Base-by-base conservation (phyloP, 2,888 invertebrate genomes). In the Napeogenes inachia region DNA sequence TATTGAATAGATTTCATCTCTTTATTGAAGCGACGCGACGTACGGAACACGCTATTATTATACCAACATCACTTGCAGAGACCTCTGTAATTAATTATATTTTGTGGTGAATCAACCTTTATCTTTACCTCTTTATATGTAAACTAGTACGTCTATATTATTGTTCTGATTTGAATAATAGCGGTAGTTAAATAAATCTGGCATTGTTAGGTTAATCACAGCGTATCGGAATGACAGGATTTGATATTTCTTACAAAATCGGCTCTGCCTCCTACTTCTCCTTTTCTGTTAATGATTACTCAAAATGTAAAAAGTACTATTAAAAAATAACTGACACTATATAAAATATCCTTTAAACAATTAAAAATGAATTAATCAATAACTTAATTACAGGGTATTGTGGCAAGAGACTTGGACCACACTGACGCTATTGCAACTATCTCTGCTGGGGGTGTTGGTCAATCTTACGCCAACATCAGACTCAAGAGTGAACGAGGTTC, bases 381-480 rank as follows among this genome's bases (percentile, higher is more conserved):
- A 54, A 13, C 61, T 57, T 56, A 8, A 42, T 88, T 81, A 10
- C 85, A 90, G 90, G 90, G 87, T 59, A 75, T 90, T 55, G 79
- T 90, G 62, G 82, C 84, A 0, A 81, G 89, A 12, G 90, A 90
- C 68, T 68, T 90, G 66, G 90, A 90, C 69, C 89, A 89, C 74
- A 87, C 88, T 0, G 87, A 89, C 0, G 80, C 80, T 0, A 66
- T 73, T 2, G 74, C 89, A 35, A 78, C 78, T 62, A 73, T 90
- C 61, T 90, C 89, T 0, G 87, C 90, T 0, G 90, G 90, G 56
- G 90, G 90, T 13, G 83, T 88, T 1, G 90, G 89, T 38, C 84
- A 83, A 70, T 85, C 89, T 0, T 90, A 88, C 67, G 88, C 77
- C 63, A 90, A 90, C 75, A 70, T 90, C 38, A 77, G 81, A 57